A percentile compares a stretch with the other conserved stretches of the same genome.
phyloP scores from a whole-genome alignment of 2,888 invertebrate species.

The Leptopilina drosophilae region DNA sequence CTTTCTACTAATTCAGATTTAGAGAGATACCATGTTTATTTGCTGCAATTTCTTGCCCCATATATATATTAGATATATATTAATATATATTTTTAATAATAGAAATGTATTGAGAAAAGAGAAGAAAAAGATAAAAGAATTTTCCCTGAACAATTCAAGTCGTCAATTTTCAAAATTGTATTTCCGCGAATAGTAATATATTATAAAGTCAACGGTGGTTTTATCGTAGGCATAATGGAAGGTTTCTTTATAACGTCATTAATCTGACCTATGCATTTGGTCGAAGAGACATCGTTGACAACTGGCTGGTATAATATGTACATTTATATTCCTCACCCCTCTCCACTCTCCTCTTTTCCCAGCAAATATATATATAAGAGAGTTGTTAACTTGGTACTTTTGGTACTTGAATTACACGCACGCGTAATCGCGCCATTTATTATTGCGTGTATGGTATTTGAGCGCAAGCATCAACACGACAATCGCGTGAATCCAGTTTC shows the following conservation, averaged over 20 bases:
- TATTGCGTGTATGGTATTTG: constrained; percentile 5
- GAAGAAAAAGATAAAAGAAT: not conserved
- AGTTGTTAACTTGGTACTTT: constrained; percentile 34
- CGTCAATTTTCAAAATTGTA: constrained; percentile 23
- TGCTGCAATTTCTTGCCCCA: too few species aligned
- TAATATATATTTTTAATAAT: too few species aligned
- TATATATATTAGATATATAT: too few species aligned
- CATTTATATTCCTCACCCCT: constrained; percentile 8
- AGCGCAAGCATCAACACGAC: not conserved
- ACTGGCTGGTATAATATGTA: constrained; percentile 35
- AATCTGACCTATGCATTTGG: constrained; percentile 40
- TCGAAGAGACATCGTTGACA: constrained; percentile 39
- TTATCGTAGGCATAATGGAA: constrained; percentile 37
- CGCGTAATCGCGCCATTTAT: constrained; percentile 23
- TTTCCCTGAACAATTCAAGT: constrained; percentile 25
- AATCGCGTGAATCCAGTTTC: constrained; percentile 23
- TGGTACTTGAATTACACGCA: constrained; percentile 36
- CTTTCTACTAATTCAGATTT: too few species aligned
- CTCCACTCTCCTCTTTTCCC: not conserved
- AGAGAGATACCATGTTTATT: too few species aligned
- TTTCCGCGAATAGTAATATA: constrained; percentile 25
- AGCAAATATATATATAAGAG: constrained; percentile 2
- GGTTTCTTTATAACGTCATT: constrained; percentile 39
- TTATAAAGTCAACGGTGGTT: constrained; percentile 22
- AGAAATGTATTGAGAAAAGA: not conserved